Percentiles rank a stretch among this genome's conserved stretches.
Evolutionary conservation across 2,797 vertebrate genomes (phyloP).

Genomic region (Carcharodon carcharias): DNA sequence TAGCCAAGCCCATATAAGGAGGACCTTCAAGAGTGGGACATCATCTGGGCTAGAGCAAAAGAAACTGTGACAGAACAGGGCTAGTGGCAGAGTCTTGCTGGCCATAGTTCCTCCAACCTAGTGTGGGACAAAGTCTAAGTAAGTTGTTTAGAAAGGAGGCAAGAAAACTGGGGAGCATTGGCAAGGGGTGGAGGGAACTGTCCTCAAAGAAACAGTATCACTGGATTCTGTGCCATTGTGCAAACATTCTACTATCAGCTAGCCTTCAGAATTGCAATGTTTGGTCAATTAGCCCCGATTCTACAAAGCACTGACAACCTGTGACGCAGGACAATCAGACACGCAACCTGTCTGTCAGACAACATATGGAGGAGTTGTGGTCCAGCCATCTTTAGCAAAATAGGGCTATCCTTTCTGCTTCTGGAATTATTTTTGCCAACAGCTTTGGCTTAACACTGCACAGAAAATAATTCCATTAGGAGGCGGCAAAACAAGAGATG

Average conservation of each 20-base stretch:
- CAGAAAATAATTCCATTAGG: not conserved
- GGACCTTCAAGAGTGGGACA: too few relatives aligned
- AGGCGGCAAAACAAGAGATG: not conserved
- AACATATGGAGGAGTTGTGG: not conserved
- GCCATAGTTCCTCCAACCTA: too few relatives aligned
- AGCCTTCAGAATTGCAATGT: not conserved
- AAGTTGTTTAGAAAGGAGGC: not conserved
- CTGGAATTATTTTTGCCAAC: not conserved
- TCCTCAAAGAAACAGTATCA: not conserved
- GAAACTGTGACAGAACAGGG: too few relatives aligned
- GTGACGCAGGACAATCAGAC: not conserved
- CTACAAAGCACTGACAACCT: not conserved
- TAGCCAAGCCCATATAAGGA: too few relatives aligned
- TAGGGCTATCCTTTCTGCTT: not conserved
- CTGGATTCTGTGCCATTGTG: not conserved
- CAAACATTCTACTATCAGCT: not conserved
- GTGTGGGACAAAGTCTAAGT: too few relatives aligned
- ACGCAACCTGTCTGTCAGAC: not conserved
- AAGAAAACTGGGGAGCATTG: not conserved
- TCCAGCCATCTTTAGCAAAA: not conserved
- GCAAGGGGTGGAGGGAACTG: not conserved
- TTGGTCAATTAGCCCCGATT: not conserved
- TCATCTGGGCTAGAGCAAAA: too few relatives aligned
- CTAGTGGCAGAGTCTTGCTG: too few relatives aligned
- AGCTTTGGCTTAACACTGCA: not conserved